Evolutionary conservation across 2,113 vertebrate species (phyloP).

Genomic region (Etheostoma spectabile): DNA sequence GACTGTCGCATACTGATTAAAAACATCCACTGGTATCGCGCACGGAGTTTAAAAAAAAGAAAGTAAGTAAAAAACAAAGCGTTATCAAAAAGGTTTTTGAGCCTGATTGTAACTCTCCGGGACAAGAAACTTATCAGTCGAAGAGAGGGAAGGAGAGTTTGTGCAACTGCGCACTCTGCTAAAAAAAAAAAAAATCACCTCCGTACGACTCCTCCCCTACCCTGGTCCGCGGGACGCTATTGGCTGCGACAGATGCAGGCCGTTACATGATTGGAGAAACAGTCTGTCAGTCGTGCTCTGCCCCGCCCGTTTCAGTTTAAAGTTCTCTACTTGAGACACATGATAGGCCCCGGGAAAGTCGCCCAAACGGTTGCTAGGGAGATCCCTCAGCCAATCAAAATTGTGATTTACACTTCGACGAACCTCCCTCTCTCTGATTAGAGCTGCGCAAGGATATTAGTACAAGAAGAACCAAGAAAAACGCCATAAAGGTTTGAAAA

Average conservation of each 20-base stretch:
- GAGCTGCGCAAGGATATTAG: conserved; percentile 36
- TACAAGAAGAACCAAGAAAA: conserved; percentile 34
- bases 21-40: background rate
- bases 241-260: conserved; percentile 47
- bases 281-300: conserved; percentile 34
- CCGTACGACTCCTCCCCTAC: conserved; percentile 22
- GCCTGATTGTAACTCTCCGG: background rate
- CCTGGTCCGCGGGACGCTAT: conserved; percentile 41
- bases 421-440: conserved; percentile 47
- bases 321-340: conserved; percentile 72
- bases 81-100: fast-evolving
- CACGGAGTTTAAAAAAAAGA: background rate
- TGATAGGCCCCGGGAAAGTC: conserved; percentile 72
- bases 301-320: conserved; percentile 74
- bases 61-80: background rate
- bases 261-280: conserved; percentile 23
- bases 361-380: conserved; percentile 84
- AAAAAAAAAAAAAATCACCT: conserved; percentile 52
- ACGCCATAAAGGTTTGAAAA: conserved; percentile 30
- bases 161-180: conserved; percentile 76
- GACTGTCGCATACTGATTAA: conserved; percentile 43
- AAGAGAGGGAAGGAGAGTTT: conserved; percentile 32
- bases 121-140: conserved; percentile 56
- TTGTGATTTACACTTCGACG: conserved; percentile 17
- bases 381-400: conserved; percentile 75